Percentiles rank a stretch among this genome's conserved stretches.
Conservation (phyloP, 2,797 vertebrate species). For the Channa striata region DNA sequence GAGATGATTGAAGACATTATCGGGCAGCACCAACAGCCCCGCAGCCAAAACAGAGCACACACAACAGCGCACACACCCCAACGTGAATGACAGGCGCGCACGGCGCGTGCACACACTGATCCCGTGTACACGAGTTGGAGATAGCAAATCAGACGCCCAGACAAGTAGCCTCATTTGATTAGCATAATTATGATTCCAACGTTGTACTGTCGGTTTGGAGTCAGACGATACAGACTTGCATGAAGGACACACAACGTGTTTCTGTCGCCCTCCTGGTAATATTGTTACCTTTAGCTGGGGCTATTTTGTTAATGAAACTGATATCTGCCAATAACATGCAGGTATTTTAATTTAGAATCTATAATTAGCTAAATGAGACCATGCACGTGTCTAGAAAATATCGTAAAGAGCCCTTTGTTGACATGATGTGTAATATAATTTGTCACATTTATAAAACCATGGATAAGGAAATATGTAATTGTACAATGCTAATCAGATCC, state of each 20-base stretch:
- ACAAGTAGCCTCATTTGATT: slow-evolving; percentile 57
- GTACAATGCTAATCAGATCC: slow-evolving; percentile 29
- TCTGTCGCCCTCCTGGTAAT: slow-evolving; percentile 23
- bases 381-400: no score
- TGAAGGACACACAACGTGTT: slow-evolving; percentile 47
- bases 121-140: slow-evolving; percentile 33
- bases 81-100: slow-evolving; percentile 68
- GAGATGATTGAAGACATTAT: slow-evolving; percentile 89
- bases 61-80: slow-evolving; percentile 57
- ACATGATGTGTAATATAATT: not conserved
- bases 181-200: slow-evolving; percentile 68
- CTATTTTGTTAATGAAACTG: slow-evolving; percentile 1
- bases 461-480: slow-evolving; percentile 18
- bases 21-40: slow-evolving; percentile 80
- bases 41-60: slow-evolving; percentile 80
- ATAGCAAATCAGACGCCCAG: slow-evolving; percentile 61
- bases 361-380: not conserved
- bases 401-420: slow-evolving; percentile 12
- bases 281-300: slow-evolving; percentile 11
- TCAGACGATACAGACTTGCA: slow-evolving; percentile 33
- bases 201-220: slow-evolving; percentile 55
- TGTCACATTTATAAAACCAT: slow-evolving; percentile 15
- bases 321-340: not conserved
- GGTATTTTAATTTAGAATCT: not conserved
- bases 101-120: not conserved